Evolutionary conservation across 2,888 invertebrate species (phyloP).

Genomic region (Melieria omissa): DNA sequence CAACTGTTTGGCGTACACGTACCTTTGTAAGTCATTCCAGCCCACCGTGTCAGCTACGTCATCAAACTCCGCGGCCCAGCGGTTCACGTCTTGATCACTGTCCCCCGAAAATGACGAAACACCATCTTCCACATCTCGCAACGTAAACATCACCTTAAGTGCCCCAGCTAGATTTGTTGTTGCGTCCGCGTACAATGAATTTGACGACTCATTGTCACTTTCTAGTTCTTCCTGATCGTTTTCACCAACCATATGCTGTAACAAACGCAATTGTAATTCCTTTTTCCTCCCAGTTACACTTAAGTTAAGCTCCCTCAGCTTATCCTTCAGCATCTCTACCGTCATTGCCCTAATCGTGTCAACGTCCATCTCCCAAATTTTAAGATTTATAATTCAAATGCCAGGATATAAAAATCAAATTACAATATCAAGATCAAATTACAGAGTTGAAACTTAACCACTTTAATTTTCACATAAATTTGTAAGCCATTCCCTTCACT

Average conservation of each 20-base stretch:
- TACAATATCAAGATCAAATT: no score
- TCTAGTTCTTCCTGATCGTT: background rate
- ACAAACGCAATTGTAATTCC: background rate
- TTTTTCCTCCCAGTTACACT: background rate
- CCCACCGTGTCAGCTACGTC: conserved; percentile 32
- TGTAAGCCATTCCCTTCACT: no score
- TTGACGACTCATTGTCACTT: background rate
- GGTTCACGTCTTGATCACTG: conserved; percentile 5
- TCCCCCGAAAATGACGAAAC: background rate
- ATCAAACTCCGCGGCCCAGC: conserved; percentile 20
- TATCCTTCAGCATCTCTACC: background rate
- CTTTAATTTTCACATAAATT: no score
- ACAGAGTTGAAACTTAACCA: no score
- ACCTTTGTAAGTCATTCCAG: conserved; percentile 29
- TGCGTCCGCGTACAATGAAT: background rate
- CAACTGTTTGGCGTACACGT: conserved; percentile 14
- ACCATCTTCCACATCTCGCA: no score
- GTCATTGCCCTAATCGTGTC: background rate
- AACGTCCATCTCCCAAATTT: no score
- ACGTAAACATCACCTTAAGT: background rate
- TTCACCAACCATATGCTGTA: background rate
- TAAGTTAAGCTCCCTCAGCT: background rate
- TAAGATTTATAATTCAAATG: no score
- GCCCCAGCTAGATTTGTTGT: background rate
- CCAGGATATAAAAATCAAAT: no score